These are phyloP conservation scores for Meloidogyne chitwoodi DNA, from an alignment of 1,140 invertebrate species.

Conservation along the genomic window DNA sequence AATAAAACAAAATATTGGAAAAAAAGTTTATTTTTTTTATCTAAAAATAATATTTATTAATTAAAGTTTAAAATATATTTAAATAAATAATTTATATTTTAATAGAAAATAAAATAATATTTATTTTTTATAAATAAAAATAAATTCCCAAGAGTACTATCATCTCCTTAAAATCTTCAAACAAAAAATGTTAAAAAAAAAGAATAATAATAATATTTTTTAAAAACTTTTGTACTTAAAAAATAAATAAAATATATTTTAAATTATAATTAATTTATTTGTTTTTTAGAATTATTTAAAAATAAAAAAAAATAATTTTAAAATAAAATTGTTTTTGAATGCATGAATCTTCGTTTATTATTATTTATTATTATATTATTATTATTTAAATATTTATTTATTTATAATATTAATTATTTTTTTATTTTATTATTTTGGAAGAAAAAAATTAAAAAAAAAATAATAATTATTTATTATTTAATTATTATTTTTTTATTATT, in stretches of 20 bases:
- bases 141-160: not conserved
- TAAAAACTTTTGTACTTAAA: not conserved
- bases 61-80: no score
- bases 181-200: not conserved
- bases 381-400: not conserved
- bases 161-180: not conserved
- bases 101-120: not conserved
- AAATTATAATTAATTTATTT: no score
- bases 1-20: no score
- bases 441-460: no score
- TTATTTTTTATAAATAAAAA: not conserved
- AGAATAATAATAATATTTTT: no score
- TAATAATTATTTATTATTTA: no score
- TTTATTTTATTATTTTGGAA: not conserved
- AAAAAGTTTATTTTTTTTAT: no score
- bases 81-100: no score
- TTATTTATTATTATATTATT: no score
- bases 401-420: not conserved
- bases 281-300: no score
- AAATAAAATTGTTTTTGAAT: conserved; percentile 18
- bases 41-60: no score
- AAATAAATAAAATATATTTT: conserved; percentile 19
- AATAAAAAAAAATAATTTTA: no score
- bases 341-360: not conserved
- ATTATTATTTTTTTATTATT: not conserved